Percentiles rank a stretch among this genome's conserved stretches.
Evolutionary conservation across 2,797 vertebrate species (phyloP).

Genomic region (Hydrocynus forskahlii): DNA sequence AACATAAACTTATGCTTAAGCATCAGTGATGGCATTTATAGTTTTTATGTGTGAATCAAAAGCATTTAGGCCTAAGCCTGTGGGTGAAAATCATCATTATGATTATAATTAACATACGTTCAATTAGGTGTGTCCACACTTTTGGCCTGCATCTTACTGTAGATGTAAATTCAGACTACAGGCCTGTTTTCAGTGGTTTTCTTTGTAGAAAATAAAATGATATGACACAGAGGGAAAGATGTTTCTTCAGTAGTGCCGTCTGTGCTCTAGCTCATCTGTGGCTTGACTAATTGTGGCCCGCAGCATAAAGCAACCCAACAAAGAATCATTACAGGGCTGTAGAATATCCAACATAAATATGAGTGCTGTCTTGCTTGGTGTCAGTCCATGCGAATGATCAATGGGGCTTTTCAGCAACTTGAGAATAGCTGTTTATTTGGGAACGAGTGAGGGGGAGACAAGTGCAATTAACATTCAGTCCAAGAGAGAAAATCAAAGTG

Average conservation of each 20-base stretch:
- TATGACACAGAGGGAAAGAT: slow-evolving; percentile 7
- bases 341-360: slow-evolving; percentile 32
- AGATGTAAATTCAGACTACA: background rate
- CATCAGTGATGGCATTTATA: too few species aligned
- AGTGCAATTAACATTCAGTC: slow-evolving; percentile 32
- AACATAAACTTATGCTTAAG: too few species aligned
- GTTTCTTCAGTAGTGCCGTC: slow-evolving; percentile 1
- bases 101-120: too few species aligned
- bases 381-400: slow-evolving; percentile 28
- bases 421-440: slow-evolving; percentile 29
- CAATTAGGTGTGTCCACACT: background rate
- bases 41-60: background rate
- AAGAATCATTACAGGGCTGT: slow-evolving; percentile 33
- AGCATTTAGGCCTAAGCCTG: background rate
- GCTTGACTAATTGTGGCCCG: slow-evolving; percentile 53
- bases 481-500: slow-evolving; percentile 35
- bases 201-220: slow-evolving; percentile 4
- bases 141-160: background rate
- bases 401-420: slow-evolving; percentile 40
- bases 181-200: slow-evolving; percentile 1
- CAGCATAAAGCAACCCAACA: slow-evolving; percentile 36
- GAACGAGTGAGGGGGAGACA: slow-evolving; percentile 23
- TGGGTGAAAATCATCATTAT: background rate
- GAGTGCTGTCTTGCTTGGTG: background rate
- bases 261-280: slow-evolving; percentile 28